phyloP scores from a whole-genome alignment of 2,797 vertebrate genomes.

The Spea hammondii region DNA sequence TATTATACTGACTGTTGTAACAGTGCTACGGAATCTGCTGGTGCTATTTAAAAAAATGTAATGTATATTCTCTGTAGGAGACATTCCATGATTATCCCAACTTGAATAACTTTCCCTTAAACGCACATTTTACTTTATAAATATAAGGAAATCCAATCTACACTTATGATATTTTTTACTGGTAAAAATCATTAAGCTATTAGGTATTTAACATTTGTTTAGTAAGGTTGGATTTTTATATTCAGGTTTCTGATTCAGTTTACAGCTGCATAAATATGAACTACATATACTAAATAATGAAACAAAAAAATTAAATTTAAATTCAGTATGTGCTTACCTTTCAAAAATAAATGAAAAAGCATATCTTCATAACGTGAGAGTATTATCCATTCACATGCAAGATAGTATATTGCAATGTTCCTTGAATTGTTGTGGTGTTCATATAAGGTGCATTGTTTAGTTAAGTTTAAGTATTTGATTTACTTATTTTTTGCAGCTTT shows the following conservation, averaged over 20 bases:
- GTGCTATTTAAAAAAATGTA: too few species aligned
- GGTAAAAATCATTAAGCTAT: neutral
- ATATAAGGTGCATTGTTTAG: neutral
- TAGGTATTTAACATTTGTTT: neutral
- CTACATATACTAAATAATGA: conserved; percentile 9
- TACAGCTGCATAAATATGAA: conserved; percentile 27
- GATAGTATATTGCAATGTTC: neutral
- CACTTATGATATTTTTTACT: too few species aligned
- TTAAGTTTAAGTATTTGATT: neutral
- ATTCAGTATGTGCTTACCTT: conserved; percentile 11
- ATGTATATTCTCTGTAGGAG: too few species aligned
- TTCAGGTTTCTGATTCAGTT: neutral
- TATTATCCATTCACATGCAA: neutral
- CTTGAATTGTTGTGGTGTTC: neutral
- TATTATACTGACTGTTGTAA: too few species aligned
- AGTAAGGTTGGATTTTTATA: conserved; percentile 6
- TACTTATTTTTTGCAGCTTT: neutral
- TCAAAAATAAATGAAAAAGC: conserved; percentile 6
- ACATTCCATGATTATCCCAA: too few species aligned
- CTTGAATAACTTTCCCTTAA: too few species aligned
- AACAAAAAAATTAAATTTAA: neutral
- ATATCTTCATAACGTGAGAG: neutral
- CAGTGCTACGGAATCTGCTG: too few species aligned
- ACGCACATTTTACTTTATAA: too few species aligned
- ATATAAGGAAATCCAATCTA: too few species aligned